A percentile compares a stretch with the other conserved stretches of the same genome.
Evolutionary conservation across 2,797 vertebrate genomes (phyloP).

Genomic region (Garrulus glandarius): DNA sequence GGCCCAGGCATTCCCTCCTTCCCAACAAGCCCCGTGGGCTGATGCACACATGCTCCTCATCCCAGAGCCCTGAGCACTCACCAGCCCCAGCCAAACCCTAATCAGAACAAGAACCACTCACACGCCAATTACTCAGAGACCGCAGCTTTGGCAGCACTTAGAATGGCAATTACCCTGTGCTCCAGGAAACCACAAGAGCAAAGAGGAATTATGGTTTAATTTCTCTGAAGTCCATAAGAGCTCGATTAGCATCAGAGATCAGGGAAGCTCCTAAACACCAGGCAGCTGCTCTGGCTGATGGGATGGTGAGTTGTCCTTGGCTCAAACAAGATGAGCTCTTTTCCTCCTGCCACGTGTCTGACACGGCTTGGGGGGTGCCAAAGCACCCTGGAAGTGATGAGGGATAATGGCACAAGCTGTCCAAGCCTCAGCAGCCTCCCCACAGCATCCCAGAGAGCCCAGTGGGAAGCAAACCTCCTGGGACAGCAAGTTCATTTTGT

Average conservation of each 20-base stretch:
- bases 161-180: not conserved
- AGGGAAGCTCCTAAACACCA: not conserved
- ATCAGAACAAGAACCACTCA: not conserved
- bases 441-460: not conserved
- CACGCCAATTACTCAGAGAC: constrained; percentile 25
- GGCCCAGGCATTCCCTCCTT: not conserved
- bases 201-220: constrained; percentile 23
- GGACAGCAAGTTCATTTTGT: not conserved
- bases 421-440: not conserved
- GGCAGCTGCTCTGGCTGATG: not conserved
- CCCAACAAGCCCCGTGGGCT: not conserved
- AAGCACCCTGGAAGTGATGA: not conserved
- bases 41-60: not conserved
- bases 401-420: fast-evolving
- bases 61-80: not conserved
- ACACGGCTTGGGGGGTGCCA: fast-evolving
- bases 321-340: not conserved
- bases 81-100: not conserved
- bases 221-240: not conserved
- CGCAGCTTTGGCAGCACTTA: constrained; percentile 6
- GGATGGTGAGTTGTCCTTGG: not conserved
- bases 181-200: constrained; percentile 54
- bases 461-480: not conserved
- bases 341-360: not conserved
- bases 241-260: not conserved